These are phyloP conservation scores for Serilophus lunatus DNA, from an alignment of 2,113 vertebrate species.

Conservation along the genomic window DNA sequence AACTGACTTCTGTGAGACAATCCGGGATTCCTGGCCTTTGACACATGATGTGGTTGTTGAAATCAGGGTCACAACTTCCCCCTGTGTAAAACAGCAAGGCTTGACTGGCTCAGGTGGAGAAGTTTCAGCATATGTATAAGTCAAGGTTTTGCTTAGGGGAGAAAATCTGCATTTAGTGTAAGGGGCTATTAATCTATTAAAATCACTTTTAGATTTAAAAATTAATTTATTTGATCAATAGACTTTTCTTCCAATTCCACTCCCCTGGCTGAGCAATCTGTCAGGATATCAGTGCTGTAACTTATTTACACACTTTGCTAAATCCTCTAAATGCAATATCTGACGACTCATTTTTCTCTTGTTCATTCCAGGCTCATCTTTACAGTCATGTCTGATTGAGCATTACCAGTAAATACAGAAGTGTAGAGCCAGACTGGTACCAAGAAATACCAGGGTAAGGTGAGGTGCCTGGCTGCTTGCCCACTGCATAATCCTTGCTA, in stretches of 20 bases:
- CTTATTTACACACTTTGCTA: not conserved
- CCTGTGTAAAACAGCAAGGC: not conserved
- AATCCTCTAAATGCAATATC: not conserved
- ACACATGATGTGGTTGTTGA: not conserved
- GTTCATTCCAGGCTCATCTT: not conserved
- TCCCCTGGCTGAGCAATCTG: not conserved
- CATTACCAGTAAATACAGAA: not conserved
- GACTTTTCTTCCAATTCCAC: not conserved
- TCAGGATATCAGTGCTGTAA: not conserved
- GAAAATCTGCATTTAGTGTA: not conserved
- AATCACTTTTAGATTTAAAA: not conserved
- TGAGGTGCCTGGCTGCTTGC: not conserved
- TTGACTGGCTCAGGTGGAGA: not conserved
- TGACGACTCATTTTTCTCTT: not conserved
- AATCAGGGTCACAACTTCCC: not conserved
- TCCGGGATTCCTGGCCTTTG: not conserved
- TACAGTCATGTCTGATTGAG: not conserved
- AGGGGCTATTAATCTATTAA: not conserved
- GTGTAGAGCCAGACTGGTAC: not conserved
- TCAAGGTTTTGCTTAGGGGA: not conserved
- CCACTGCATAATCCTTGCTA: not conserved
- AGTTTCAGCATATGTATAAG: not conserved
- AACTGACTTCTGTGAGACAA: not conserved
- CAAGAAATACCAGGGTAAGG: not conserved
- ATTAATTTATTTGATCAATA: not conserved